Evolutionary conservation across 2,113 vertebrate genomes (phyloP).

Genomic region (Cyanoderma ruficeps): DNA sequence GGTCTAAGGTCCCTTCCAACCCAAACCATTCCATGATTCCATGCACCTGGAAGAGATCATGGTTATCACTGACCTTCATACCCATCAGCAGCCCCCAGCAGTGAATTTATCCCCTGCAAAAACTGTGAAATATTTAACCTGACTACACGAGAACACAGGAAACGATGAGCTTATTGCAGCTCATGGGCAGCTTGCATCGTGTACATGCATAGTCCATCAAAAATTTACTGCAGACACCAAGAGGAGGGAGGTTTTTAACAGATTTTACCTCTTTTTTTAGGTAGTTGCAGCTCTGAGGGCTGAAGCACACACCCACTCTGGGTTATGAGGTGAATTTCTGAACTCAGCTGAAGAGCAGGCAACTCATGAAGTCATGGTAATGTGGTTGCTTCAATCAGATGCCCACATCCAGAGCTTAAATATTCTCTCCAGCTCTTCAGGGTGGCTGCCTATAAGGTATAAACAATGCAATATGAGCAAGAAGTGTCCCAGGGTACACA

Average conservation of each 20-base stretch:
- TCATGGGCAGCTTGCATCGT: not conserved
- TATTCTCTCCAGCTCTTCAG: slow-evolving; percentile 30
- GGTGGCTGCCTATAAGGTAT: slow-evolving; percentile 51
- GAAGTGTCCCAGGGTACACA: slow-evolving; percentile 48
- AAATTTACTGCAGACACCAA: not conserved
- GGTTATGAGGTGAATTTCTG: not conserved
- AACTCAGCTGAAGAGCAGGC: not conserved
- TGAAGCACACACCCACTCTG: not conserved
- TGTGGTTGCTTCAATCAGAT: not conserved
- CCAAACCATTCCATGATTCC: not conserved
- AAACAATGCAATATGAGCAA: slow-evolving; percentile 54
- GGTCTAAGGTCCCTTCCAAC: not conserved
- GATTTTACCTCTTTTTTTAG: not conserved
- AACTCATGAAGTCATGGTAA: not conserved
- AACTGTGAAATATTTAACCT: not conserved
- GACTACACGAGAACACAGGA: fast-evolving
- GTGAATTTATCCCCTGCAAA: not conserved
- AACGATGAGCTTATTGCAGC: not conserved
- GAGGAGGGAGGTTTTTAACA: not conserved
- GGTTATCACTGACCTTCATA: not conserved
- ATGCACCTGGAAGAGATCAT: not conserved
- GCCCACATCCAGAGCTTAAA: slow-evolving; percentile 37
- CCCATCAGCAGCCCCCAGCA: not conserved
- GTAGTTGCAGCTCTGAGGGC: not conserved
- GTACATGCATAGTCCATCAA: not conserved